Percentiles rank a stretch among this genome's conserved stretches.
phyloP scores from a whole-genome alignment of 2,888 invertebrate species.

The Dichetophora obliterata region DNA sequence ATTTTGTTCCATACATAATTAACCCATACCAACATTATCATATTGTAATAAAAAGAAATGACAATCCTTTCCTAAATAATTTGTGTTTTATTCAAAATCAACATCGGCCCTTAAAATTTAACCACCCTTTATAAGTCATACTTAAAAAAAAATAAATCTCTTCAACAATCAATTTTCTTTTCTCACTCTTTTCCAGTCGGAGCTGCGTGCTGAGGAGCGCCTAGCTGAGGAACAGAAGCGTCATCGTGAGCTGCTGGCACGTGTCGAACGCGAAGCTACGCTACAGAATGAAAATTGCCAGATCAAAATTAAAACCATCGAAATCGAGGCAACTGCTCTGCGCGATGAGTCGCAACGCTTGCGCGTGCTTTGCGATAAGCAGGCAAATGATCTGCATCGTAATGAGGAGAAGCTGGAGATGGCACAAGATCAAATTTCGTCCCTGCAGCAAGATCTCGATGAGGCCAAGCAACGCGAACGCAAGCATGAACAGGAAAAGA shows the following conservation, averaged over 20 bases:
- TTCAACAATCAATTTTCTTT: too few species aligned
- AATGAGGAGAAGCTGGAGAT: conserved; percentile 73
- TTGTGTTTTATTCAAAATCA: too few species aligned
- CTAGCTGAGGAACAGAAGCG: conserved; percentile 87
- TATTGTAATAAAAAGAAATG: too few species aligned
- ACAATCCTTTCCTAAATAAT: too few species aligned
- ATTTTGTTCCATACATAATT: too few species aligned
- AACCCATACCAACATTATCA: too few species aligned
- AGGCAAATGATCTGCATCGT: conserved; percentile 73
- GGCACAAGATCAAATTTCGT: conserved; percentile 71
- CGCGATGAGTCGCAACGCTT: conserved; percentile 78
- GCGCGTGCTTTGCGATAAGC: conserved; percentile 74
- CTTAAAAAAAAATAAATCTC: too few species aligned
- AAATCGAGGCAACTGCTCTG: conserved; percentile 76
- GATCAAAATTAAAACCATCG: conserved; percentile 78
- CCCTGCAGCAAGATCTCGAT: conserved; percentile 71
- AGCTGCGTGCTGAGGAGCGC: conserved; percentile 81
- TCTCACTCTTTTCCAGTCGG: conserved; percentile 72
- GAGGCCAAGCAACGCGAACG: conserved; percentile 73
- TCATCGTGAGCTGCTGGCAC: conserved; percentile 83
- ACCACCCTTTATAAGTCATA: too few species aligned
- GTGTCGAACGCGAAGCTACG: conserved; percentile 87
- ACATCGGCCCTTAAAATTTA: too few species aligned
- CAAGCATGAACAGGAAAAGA: conserved; percentile 70
- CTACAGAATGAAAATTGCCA: conserved; percentile 82